A percentile compares a stretch with the other conserved stretches of the same genome.
phyloP scores from a whole-genome alignment of 2,888 invertebrate species.

The Ichneumoninae sp. region DNA sequence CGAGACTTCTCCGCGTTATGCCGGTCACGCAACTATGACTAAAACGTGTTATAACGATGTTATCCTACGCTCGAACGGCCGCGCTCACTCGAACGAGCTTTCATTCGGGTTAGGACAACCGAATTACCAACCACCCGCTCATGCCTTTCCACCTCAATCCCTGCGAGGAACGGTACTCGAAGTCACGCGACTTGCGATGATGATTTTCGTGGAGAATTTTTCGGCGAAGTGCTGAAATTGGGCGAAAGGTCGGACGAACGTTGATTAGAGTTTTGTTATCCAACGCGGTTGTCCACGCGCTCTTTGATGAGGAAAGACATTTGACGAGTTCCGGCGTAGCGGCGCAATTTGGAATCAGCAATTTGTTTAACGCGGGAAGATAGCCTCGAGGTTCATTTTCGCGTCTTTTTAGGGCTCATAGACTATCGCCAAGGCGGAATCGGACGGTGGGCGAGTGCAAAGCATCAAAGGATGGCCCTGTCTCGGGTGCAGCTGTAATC shows the following conservation, averaged over 20 bases:
- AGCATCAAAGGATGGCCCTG: neutral
- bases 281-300: too few relatives aligned
- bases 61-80: conserved; percentile 48
- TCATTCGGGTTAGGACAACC: conserved; percentile 23
- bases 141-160: conserved; percentile 30
- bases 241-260: neutral
- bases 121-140: conserved; percentile 37
- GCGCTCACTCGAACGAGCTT: conserved; percentile 50
- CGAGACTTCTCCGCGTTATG: conserved; percentile 35
- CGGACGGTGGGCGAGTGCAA: neutral
- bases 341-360: neutral
- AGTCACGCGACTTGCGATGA: conserved; percentile 37
- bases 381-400: too few relatives aligned
- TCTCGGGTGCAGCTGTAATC: conserved; percentile 15
- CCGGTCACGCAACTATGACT: conserved; percentile 61
- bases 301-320: neutral
- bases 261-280: neutral
- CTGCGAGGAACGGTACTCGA: conserved; percentile 16
- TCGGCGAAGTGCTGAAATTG: conserved; percentile 32
- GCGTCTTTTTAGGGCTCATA: too few relatives aligned
- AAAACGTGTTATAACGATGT: conserved; percentile 62
- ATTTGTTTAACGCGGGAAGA: too few relatives aligned
- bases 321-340: neutral
- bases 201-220: conserved; percentile 62
- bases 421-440: neutral